phyloP scores from a whole-genome alignment of 2,113 vertebrate genomes.

The Sialia sialis region DNA sequence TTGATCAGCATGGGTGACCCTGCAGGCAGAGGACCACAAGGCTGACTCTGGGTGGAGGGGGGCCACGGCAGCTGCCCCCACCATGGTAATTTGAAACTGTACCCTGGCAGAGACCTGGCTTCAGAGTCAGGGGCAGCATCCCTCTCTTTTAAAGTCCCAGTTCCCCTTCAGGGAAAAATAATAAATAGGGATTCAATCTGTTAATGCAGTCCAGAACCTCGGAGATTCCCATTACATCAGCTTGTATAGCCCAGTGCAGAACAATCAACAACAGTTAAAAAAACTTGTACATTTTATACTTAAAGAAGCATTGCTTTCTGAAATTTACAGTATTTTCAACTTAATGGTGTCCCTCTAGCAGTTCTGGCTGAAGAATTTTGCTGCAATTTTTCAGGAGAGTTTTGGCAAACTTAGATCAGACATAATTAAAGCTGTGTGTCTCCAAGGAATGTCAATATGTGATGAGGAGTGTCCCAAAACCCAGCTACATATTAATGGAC shows the following conservation, averaged over 20 bases:
- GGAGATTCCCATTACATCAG: neutral
- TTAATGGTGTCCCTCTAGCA: neutral
- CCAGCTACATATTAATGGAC: neutral
- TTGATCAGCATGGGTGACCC: neutral
- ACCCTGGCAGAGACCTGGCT: neutral
- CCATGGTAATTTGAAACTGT: neutral
- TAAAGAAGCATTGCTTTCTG: neutral
- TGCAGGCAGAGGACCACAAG: neutral
- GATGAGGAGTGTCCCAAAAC: neutral
- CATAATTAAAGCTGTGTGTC: neutral
- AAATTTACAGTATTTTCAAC: neutral
- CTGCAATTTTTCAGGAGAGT: neutral
- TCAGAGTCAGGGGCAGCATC: neutral
- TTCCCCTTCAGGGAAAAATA: neutral
- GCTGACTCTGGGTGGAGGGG: neutral
- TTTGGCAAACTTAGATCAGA: neutral
- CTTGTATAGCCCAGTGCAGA: neutral
- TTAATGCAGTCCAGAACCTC: neutral
- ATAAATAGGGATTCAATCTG: neutral
- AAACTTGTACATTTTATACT: neutral
- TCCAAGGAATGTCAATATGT: neutral
- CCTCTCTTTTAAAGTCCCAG: neutral
- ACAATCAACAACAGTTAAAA: neutral
- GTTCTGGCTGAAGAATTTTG: neutral
- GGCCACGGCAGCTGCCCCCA: fast-evolving